Conservation (phyloP, 92 coral and sea anemone species). For the Isaurus tuberculatus region DNA sequence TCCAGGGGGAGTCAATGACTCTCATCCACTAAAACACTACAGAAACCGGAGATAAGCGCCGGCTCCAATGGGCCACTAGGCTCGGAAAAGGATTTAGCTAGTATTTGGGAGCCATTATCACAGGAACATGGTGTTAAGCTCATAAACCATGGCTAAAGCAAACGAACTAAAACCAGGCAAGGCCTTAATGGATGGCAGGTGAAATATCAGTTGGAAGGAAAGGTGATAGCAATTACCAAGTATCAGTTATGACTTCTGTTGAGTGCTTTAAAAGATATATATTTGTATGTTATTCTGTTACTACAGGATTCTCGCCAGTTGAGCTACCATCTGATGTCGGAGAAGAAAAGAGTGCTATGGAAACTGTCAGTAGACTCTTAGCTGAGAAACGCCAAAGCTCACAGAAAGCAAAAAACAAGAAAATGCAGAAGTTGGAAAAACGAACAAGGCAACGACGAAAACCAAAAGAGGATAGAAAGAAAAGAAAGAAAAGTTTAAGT, state of each 20-base stretch:
- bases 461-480: slow-evolving; percentile 1
- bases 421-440: background rate
- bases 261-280: background rate
- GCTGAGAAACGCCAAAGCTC: slow-evolving; percentile 25
- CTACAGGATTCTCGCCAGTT: background rate
- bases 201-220: no score
- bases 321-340: slow-evolving; percentile 4
- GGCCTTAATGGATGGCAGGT: no score
- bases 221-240: no score
- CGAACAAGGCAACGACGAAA: background rate
- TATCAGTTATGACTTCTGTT: background rate
- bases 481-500: background rate
- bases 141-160: no score
- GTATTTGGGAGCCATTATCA: no score
- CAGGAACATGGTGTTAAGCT: no score
- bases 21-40: no score
- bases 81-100: no score
- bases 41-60: no score
- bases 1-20: no score
- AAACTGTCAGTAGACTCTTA: slow-evolving; percentile 28
- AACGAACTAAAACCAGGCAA: no score
- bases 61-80: no score
- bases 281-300: background rate
- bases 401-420: slow-evolving; percentile 30
- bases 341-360: slow-evolving; percentile 49